These are phyloP conservation scores for Tragelaphus oryx DNA, from an alignment of 2,797 vertebrate genomes.

Conservation along the genomic window DNA sequence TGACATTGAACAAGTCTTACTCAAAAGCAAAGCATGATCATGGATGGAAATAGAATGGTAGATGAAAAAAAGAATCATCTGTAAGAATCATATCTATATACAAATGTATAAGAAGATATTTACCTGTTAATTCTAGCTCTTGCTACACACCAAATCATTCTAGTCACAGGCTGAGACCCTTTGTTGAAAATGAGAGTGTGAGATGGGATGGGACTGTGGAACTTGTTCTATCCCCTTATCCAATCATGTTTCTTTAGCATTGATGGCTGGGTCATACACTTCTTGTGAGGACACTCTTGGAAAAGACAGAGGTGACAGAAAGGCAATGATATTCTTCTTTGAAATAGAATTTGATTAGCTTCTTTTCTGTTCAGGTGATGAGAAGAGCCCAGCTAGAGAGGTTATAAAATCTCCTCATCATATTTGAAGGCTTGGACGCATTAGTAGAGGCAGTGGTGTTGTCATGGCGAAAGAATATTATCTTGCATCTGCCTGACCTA, in stretches of 20 bases:
- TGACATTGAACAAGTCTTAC: background rate
- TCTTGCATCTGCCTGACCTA: slow-evolving; percentile 26
- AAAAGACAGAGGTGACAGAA: slow-evolving; percentile 38
- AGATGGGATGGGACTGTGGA: background rate
- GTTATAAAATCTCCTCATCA: slow-evolving; percentile 7
- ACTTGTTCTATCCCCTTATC: background rate
- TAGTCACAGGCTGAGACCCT: background rate
- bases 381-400: slow-evolving; percentile 2
- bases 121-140: slow-evolving; percentile 10
- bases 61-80: slow-evolving; percentile 9
- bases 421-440: background rate
- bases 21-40: background rate
- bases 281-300: slow-evolving; percentile 11
- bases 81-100: slow-evolving; percentile 11
- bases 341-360: slow-evolving; percentile 51
- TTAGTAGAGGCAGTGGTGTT: slow-evolving; percentile 29
- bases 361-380: background rate
- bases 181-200: slow-evolving; percentile 31
- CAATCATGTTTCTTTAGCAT: background rate
- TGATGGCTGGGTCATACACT: background rate
- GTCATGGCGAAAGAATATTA: slow-evolving; percentile 49
- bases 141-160: background rate
- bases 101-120: background rate
- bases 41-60: background rate
- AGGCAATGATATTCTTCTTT: slow-evolving; percentile 12